Evolutionary conservation across 2,113 vertebrate genomes (phyloP).

Genomic region (Panthera leo): DNA sequence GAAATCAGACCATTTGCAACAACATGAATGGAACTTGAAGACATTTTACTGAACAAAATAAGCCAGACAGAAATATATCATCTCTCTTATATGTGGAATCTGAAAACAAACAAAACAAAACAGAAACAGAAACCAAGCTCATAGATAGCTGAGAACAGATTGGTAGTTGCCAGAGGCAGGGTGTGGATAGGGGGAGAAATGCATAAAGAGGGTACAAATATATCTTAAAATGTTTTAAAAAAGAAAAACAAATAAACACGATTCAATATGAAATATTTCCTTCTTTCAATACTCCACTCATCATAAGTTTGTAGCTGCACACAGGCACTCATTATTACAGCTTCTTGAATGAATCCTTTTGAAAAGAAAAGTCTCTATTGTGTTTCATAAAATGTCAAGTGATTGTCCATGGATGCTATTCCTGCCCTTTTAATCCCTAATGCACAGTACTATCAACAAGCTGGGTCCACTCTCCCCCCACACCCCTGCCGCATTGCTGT

Average conservation of each 20-base stretch:
- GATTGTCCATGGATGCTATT: background rate
- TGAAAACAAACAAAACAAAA: background rate
- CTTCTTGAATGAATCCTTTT: background rate
- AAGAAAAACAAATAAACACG: background rate
- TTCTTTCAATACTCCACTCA: background rate
- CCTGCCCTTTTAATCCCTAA: background rate
- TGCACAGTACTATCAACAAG: background rate
- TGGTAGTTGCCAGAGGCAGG: background rate
- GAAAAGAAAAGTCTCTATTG: slow-evolving; percentile 1
- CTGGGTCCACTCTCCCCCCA: background rate
- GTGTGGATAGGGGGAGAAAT: background rate
- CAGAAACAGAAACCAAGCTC: background rate
- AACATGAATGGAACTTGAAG: background rate
- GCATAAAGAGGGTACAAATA: background rate
- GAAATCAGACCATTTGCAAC: background rate
- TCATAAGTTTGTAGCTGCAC: background rate
- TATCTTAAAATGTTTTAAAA: background rate
- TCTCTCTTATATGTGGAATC: background rate
- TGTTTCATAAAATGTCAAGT: background rate
- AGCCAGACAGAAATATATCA: background rate
- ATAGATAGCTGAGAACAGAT: background rate
- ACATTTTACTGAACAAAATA: background rate
- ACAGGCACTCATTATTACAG: background rate
- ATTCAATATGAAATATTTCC: background rate
- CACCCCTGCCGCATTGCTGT: background rate